A percentile compares a stretch with the other conserved stretches of the same genome.
These are phyloP conservation scores for Nyctibius bracteatus DNA, from an alignment of 2,113 vertebrate genomes.

Conservation along the genomic window DNA sequence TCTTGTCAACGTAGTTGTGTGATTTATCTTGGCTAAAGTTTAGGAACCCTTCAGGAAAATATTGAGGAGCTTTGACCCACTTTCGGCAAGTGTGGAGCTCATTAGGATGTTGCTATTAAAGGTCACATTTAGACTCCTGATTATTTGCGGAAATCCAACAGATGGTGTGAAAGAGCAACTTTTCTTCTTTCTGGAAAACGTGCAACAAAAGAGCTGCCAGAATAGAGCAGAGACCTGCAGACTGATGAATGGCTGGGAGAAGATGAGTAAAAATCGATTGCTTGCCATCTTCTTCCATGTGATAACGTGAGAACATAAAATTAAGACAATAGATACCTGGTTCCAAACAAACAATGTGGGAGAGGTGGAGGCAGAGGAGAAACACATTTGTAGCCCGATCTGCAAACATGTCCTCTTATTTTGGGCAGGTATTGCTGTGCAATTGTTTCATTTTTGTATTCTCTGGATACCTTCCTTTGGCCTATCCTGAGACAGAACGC, in stretches of 20 bases:
- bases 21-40: neutral
- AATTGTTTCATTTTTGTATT: neutral
- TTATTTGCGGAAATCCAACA: neutral
- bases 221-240: neutral
- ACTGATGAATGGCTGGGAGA: neutral
- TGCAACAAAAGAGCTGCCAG: fast-evolving
- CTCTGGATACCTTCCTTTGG: neutral
- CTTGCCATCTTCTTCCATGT: neutral
- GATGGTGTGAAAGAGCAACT: neutral
- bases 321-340: neutral
- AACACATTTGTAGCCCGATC: neutral
- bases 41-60: neutral
- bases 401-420: neutral
- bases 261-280: neutral
- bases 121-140: neutral
- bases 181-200: neutral
- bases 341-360: neutral
- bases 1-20: neutral
- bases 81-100: neutral
- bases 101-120: neutral
- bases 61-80: neutral
- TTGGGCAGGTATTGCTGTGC: neutral
- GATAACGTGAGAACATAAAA: neutral
- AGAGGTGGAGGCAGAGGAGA: too few species aligned
- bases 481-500: neutral